Evolutionary conservation across 2,797 vertebrate genomes (phyloP), one percentile per base, ranked within the genome.

Genomic region (Hydrocynus forskahlii): DNA sequence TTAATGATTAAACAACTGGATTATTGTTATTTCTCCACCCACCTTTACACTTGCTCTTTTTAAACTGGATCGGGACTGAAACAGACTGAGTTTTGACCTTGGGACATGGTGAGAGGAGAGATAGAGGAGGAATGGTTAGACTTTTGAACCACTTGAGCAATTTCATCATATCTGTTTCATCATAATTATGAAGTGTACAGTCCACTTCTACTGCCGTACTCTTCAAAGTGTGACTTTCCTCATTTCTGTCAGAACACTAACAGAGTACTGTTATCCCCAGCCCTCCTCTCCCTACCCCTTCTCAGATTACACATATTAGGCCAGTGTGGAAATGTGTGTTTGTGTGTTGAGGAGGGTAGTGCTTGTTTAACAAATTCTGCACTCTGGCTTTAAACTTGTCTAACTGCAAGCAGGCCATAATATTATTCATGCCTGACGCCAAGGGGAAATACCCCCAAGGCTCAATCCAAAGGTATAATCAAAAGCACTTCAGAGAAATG

Each of bases 41-140:
- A 99, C 98, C 96, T 99, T 99, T 10, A 99, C 96, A 2, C 95
- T 99, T 5, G 97, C 98, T 88, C 98, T 97, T 93, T 99, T 97
- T 89, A 99, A 96, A 94, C 97, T 99, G 93, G 97, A 98, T 87
- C 96, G 95, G 75, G 97, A 99, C 91, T 99, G 98, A 88, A 99
- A 99, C 88, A 99, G 95, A 90, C 97, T 99, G 86, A 99, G 94
- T 92, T 97, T 99, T 85, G 97, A 99, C 94, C 98, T 99, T 40
- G 38, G 17, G 17, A 48, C 50, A 57, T 5, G 4, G 64, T 23
- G 5, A 29, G 8, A 48, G 16, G 10, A 69, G 23, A 75, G 7
- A 43, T 57, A 62, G 29, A 4, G 19, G 48, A 69, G 64, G 66
- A 19, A 29, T 63, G 19, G 25, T 64, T 35, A 75, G 40, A 63